Evolutionary conservation across 2,113 vertebrate genomes (phyloP).

Genomic region (Chaetodon trifascialis): DNA sequence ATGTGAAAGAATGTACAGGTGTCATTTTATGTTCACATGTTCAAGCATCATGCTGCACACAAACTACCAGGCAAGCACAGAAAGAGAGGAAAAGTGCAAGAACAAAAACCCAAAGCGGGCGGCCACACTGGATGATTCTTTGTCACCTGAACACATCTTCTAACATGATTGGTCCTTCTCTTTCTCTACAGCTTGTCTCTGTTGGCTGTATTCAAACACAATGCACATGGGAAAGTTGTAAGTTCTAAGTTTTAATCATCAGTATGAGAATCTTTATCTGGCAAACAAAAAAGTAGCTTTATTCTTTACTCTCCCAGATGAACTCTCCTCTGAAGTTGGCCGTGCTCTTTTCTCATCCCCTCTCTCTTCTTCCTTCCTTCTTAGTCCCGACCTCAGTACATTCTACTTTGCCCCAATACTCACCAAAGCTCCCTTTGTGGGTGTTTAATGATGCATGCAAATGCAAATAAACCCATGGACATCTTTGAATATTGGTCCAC

Average conservation of each 20-base stretch:
- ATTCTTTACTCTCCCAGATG: not conserved
- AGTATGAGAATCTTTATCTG: not conserved
- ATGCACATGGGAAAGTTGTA: not conserved
- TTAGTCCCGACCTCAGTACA: constrained; percentile 14
- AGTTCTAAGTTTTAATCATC: constrained; percentile 24
- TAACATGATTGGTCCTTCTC: not conserved
- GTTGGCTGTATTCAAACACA: not conserved
- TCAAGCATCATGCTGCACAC: not conserved
- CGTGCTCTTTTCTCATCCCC: not conserved
- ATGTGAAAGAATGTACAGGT: too few species aligned
- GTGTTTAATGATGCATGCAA: constrained; percentile 73
- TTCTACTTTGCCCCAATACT: constrained; percentile 51
- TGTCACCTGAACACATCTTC: not conserved
- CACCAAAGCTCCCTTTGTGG: constrained; percentile 56
- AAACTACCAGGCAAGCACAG: not conserved
- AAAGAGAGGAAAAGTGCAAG: not conserved
- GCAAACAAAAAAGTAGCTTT: constrained; percentile 10
- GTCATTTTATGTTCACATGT: too few species aligned
- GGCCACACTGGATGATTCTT: not conserved
- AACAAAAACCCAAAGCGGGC: not conserved
- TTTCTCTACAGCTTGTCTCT: not conserved
- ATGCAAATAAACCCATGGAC: constrained; percentile 68
- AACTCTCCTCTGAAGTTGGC: constrained; percentile 39
- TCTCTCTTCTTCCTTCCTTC: constrained; percentile 20
- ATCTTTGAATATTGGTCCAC: constrained; percentile 52